These are phyloP conservation scores for Bombus difficillimus DNA, from an alignment of 1,140 invertebrate species.

Conservation along the genomic window DNA sequence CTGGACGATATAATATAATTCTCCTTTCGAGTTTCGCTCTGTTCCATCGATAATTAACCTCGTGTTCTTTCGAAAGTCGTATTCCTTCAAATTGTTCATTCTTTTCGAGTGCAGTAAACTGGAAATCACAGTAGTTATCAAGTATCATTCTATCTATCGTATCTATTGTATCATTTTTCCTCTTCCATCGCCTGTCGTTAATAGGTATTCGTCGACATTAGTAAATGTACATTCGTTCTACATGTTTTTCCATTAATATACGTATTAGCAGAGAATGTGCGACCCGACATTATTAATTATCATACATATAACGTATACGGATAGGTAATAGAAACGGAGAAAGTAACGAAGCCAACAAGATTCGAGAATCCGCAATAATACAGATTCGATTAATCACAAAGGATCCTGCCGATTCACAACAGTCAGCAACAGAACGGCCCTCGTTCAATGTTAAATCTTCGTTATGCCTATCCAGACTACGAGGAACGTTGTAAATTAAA, in stretches of 20 bases:
- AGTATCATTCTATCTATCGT: neutral
- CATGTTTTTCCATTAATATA: neutral
- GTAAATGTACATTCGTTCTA: neutral
- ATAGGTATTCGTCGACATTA: neutral
- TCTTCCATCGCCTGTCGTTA: neutral
- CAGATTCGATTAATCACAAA: too few relatives aligned
- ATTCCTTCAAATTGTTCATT: neutral
- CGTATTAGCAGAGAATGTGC: too few relatives aligned
- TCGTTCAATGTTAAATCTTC: neutral
- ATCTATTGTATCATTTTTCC: neutral
- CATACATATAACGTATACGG: too few relatives aligned
- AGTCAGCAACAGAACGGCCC: neutral
- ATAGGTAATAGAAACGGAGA: too few relatives aligned
- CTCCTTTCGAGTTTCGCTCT: constrained; percentile 83
- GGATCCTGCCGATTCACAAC: neutral
- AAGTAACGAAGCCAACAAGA: too few relatives aligned
- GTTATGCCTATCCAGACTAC: neutral
- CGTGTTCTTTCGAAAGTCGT: constrained; percentile 31
- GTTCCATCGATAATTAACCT: constrained; percentile 61
- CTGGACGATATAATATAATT: constrained; percentile 91
- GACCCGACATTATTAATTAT: neutral
- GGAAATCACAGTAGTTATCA: neutral
- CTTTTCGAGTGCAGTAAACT: neutral
- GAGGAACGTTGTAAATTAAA: neutral
- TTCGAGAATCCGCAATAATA: neutral